Base-by-base conservation (phyloP, 2,113 vertebrate genomes). In the Charadrius vociferus region DNA sequence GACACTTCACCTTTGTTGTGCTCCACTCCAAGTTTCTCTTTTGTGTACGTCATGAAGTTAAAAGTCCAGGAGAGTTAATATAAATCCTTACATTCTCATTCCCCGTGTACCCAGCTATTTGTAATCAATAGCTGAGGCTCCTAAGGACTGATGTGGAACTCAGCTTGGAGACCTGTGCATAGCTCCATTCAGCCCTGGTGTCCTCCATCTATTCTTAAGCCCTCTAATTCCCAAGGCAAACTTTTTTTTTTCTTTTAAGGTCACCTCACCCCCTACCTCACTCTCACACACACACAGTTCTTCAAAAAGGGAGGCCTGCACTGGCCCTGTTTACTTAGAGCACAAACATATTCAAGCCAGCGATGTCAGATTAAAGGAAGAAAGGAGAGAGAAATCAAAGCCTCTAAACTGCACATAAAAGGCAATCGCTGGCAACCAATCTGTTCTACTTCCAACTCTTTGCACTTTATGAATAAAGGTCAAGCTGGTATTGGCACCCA, bases 311-410 rank as follows among this genome's bases (percentile, higher is more conserved):
- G 95, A 97, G 97, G 95, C 97, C 98, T 96, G 73, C 96, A 67
- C 87, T 45, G 62, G 97, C 88, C 97, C 95, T 99, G 98, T 99
- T 99, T 99, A 98, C 98, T 98, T 98, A 99, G 98, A 98, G 97
- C 95, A 97, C 98, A 98, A 99, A 99, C 98, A 98, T 98, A 97
- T 98, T 98, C 97, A 98, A 98, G 98, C 93, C 98, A 97, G 95
- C 39, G 80, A 99, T 98, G 98, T 98, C 98, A 99, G 98, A 98
- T 99, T 98, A 99, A 98, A 98, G 97, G 98, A 98, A 98, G 98
- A 99, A 99, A 98, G 95, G 97, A 90, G 96, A 94, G 91, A 97
- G 97, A 98, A 99, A 98, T 98, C 98, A 99, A 99, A 99, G 98
- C 97, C 97, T 95, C 97, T 97, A 98, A 99, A 98, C 96, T 97